A percentile compares a stretch with the other conserved stretches of the same genome.
phyloP scores from a whole-genome alignment of 2,113 vertebrate genomes.

The Montifringilla adamsi region DNA sequence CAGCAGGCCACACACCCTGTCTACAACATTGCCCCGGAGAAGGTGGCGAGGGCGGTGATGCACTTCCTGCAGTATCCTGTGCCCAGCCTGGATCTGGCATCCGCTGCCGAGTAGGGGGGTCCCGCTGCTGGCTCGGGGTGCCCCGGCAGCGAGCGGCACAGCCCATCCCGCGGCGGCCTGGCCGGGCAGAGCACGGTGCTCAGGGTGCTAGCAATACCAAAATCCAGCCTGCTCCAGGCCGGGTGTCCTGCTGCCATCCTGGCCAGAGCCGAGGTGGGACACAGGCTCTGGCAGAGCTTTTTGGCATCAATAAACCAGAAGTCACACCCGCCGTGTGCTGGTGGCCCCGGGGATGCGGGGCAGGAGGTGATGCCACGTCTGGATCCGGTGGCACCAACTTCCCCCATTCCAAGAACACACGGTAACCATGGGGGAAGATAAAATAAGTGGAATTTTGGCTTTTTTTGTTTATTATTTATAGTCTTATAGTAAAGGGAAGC shows the following conservation, averaged over 20 bases:
- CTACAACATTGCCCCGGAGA: conserved; percentile 93
- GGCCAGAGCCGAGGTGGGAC: neutral
- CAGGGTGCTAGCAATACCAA: conserved; percentile 67
- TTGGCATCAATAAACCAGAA: conserved; percentile 30
- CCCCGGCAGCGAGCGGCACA: neutral
- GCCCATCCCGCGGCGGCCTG: neutral
- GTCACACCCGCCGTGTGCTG: neutral
- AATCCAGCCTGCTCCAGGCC: neutral
- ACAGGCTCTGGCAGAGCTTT: neutral
- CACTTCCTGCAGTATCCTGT: conserved; percentile 83
- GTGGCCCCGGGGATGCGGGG: neutral
- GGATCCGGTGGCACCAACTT: neutral
- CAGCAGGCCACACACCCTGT: conserved; percentile 93
- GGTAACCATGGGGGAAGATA: conserved; percentile 79
- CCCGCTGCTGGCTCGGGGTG: neutral
- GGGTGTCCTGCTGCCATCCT: neutral
- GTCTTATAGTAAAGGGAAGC: conserved; percentile 97
- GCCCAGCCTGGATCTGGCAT: conserved; percentile 51
- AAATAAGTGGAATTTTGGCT: conserved; percentile 78
- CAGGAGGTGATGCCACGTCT: neutral
- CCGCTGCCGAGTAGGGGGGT: neutral
- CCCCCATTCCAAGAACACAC: conserved; percentile 14
- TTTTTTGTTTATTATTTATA: conserved; percentile 86
- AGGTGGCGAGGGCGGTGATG: conserved; percentile 84
- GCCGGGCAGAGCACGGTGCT: neutral